Evolutionary conservation across 2,113 vertebrate species (phyloP).

Genomic region (Laticauda colubrina): DNA sequence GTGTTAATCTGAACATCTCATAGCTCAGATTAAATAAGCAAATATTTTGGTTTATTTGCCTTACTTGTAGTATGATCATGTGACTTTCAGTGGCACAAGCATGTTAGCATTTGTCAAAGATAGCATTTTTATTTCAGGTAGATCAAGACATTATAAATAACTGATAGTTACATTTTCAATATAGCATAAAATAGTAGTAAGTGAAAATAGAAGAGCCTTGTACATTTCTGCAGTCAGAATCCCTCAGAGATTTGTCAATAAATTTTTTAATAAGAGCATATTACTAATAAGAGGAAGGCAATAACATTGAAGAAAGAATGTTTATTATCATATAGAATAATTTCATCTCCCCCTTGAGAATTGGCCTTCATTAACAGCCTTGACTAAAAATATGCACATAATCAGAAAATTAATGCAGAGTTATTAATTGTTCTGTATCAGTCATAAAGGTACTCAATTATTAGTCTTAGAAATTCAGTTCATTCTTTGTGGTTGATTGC

Average conservation of each 20-base stretch:
- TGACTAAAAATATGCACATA: conserved; percentile 54
- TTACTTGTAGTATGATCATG: background rate
- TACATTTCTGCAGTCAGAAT: background rate
- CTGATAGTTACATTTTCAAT: background rate
- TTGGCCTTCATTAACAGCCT: conserved; percentile 33
- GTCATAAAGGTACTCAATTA: conserved; percentile 54
- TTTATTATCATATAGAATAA: conserved; percentile 47
- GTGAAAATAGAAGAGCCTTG: background rate
- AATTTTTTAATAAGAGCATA: background rate
- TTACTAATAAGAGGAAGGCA: background rate
- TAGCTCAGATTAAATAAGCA: background rate
- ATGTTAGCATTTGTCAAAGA: background rate
- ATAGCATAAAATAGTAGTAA: background rate
- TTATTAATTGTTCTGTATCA: conserved; percentile 51
- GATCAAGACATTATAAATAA: background rate
- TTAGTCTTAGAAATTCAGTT: conserved; percentile 33
- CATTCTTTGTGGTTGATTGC: conserved; percentile 43
- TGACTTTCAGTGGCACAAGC: background rate
- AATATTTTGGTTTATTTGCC: background rate
- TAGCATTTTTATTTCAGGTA: background rate
- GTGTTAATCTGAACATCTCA: background rate
- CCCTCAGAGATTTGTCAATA: background rate
- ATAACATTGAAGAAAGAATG: background rate
- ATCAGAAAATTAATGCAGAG: conserved; percentile 58
- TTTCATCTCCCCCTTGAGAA: conserved; percentile 29